Evolutionary conservation across 2,888 invertebrate genomes (phyloP).

Genomic region (Phymatocera aterrima): DNA sequence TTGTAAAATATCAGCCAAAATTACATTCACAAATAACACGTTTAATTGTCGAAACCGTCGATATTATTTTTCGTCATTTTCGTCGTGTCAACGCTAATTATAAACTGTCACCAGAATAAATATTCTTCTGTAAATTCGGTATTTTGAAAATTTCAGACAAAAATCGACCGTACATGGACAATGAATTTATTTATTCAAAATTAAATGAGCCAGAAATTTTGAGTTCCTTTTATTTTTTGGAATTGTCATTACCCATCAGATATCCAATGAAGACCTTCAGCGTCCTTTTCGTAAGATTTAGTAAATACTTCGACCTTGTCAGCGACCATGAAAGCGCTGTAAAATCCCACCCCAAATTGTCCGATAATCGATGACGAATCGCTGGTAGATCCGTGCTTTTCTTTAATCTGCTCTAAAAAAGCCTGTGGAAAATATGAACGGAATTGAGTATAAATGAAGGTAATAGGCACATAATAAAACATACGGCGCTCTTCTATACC

Average conservation of each 20-base stretch:
- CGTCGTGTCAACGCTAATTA: too few relatives aligned
- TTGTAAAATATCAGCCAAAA: too few relatives aligned
- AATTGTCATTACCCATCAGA: constrained; percentile 88
- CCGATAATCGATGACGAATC: constrained; percentile 90
- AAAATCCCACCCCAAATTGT: constrained; percentile 99
- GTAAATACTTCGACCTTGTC: constrained; percentile 96
- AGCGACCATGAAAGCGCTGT: constrained; percentile 98
- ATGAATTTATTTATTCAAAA: not conserved
- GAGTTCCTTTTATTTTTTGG: constrained; percentile 3
- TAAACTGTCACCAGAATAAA: too few relatives aligned
- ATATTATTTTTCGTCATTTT: too few relatives aligned
- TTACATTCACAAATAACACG: too few relatives aligned
- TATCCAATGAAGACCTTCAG: constrained; percentile 89
- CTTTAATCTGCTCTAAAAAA: constrained; percentile 90
- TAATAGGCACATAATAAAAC: too few relatives aligned
- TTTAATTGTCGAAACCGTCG: too few relatives aligned
- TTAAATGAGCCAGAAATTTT: not conserved
- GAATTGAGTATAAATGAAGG: not conserved
- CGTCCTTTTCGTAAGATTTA: constrained; percentile 80
- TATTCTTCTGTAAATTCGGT: too few relatives aligned
- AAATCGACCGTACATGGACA: too few relatives aligned
- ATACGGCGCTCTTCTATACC: not conserved
- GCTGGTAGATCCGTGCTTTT: constrained; percentile 79
- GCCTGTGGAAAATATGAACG: constrained; percentile 76
- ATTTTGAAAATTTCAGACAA: too few relatives aligned